Percentiles rank a stretch among this genome's conserved stretches.
Conservation (phyloP, 2,888 invertebrate species). For the Tethea ocularis region DNA sequence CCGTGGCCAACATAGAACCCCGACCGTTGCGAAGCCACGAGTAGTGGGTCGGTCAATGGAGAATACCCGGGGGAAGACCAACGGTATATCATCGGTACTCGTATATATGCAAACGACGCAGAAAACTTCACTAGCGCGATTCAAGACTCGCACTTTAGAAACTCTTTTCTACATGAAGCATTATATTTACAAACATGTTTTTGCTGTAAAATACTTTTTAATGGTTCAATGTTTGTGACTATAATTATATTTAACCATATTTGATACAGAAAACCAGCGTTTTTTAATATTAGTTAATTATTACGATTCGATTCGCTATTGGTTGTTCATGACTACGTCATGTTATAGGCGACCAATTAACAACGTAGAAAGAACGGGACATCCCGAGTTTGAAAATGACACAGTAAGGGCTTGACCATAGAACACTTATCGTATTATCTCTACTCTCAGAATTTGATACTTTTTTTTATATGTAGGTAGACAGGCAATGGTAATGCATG, state of each 20-base stretch:
- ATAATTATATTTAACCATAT: neutral
- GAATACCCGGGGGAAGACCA: conserved; percentile 8
- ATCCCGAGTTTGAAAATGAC: neutral
- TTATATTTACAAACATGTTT: neutral
- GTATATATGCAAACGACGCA: neutral
- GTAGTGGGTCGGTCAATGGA: conserved; percentile 7
- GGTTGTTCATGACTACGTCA: neutral
- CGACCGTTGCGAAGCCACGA: conserved; percentile 5
- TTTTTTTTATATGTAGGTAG: too few relatives aligned
- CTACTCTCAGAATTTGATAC: too few relatives aligned
- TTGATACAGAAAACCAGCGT: neutral
- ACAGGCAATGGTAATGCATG: too few relatives aligned
- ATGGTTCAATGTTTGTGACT: neutral
- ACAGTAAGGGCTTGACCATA: too few relatives aligned
- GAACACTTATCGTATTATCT: too few relatives aligned
- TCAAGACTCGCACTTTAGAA: neutral
- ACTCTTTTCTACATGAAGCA: neutral
- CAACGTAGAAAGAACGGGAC: neutral
- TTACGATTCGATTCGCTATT: neutral
- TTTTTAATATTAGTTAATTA: neutral
- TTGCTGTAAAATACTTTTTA: neutral
- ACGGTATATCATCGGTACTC: neutral
- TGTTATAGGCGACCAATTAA: neutral
- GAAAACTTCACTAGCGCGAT: conserved; percentile 1
- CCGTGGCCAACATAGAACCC: conserved; percentile 4